phyloP scores from a whole-genome alignment of 1,140 invertebrate genomes.

The Drosophila ogumai region DNA sequence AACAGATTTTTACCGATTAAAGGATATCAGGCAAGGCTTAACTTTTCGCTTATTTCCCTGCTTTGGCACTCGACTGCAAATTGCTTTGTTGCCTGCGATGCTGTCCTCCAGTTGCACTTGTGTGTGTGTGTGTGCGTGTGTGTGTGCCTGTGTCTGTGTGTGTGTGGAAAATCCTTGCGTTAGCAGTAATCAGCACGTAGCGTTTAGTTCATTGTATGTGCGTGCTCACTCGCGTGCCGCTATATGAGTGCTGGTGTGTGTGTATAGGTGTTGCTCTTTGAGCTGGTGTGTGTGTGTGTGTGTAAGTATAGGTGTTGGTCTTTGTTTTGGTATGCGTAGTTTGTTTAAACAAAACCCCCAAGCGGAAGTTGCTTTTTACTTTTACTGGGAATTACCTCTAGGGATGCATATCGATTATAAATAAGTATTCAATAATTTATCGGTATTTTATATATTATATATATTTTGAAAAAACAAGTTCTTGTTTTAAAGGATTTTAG shows the following conservation, averaged over 20 bases:
- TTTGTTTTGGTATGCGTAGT: conserved; percentile 26
- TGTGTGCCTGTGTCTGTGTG: background rate
- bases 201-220: conserved; percentile 78
- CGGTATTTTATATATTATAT: no score
- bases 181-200: conserved; percentile 82
- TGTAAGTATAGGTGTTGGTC: conserved; percentile 40
- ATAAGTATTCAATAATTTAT: background rate
- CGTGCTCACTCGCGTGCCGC: conserved; percentile 53
- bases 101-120: conserved; percentile 39
- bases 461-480: no score
- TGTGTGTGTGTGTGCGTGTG: background rate
- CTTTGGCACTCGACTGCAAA: conserved; percentile 34
- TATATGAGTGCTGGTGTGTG: conserved; percentile 21
- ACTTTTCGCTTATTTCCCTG: no score
- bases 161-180: conserved; percentile 70
- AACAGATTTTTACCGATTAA: background rate
- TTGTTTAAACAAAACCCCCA: conserved; percentile 68
- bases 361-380: conserved; percentile 44
- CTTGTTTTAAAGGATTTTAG: rapidly evolving
- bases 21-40: conserved; percentile 5
- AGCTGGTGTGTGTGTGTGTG: conserved; percentile 22
- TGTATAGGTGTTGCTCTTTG: conserved; percentile 63
- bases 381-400: background rate
- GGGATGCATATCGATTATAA: background rate
- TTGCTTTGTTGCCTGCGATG: conserved; percentile 53